Conservation (phyloP, 2,888 invertebrate genomes). For the Agrotis ipsilon region DNA sequence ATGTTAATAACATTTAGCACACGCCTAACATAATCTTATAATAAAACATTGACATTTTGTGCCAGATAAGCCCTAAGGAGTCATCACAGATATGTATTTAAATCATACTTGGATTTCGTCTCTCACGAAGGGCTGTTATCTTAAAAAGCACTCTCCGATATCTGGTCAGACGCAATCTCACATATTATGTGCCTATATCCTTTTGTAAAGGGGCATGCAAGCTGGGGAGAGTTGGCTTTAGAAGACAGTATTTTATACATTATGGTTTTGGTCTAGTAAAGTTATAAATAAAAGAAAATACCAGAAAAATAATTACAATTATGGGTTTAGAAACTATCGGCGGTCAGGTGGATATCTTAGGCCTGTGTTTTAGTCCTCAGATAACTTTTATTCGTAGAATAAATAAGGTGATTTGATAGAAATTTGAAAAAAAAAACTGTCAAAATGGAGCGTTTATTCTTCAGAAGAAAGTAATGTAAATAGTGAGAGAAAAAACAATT, state of each 20-base stretch:
- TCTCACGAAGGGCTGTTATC: conserved; percentile 75
- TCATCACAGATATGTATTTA: conserved; percentile 70
- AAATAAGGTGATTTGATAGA: not conserved
- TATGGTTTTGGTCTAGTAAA: not conserved
- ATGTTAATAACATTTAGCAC: conserved; percentile 57
- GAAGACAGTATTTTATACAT: not conserved
- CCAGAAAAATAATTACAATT: no score
- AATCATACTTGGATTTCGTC: conserved; percentile 81
- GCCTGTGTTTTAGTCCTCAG: not conserved
- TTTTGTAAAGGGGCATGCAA: conserved; percentile 61
- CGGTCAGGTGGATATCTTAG: no score
- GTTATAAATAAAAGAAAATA: no score
- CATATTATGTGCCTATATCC: conserved; percentile 67
- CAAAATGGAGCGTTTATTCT: not conserved
- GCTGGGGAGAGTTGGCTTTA: conserved; percentile 14
- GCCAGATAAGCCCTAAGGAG: conserved; percentile 61
- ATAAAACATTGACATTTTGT: conserved; percentile 64
- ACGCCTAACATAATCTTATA: conserved; percentile 48
- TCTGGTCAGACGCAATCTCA: conserved; percentile 71
- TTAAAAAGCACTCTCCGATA: conserved; percentile 82
- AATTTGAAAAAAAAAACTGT: not conserved
- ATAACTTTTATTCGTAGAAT: not conserved
- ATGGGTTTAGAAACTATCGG: no score
- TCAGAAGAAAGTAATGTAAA: no score
- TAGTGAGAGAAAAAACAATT: no score